These are phyloP conservation scores for Cryptotis parvus DNA, from an alignment of 2,113 vertebrate genomes.

Conservation along the genomic window DNA sequence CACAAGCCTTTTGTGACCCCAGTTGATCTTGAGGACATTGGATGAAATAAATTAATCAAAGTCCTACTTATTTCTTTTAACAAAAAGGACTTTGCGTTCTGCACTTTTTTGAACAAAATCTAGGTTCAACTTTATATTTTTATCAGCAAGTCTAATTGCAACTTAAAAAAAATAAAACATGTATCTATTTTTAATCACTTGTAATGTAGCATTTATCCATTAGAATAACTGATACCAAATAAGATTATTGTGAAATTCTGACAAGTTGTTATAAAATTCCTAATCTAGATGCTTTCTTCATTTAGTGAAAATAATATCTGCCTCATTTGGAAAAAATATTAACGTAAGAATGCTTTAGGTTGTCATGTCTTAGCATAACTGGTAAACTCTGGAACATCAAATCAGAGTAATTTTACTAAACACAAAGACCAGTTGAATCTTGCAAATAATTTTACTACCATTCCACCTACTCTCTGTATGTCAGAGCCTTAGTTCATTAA, in stretches of 20 bases:
- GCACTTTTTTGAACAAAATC: constrained; percentile 24
- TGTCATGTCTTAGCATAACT: neutral
- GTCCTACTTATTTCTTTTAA: neutral
- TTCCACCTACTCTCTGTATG: neutral
- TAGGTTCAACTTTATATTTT: neutral
- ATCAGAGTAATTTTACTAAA: neutral
- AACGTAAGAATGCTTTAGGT: neutral
- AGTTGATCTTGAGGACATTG: constrained; percentile 12
- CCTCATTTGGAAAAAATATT: neutral
- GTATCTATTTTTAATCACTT: neutral
- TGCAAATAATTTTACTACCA: neutral
- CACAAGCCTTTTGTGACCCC: constrained; percentile 11
- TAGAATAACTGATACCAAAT: neutral
- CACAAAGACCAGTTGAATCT: neutral
- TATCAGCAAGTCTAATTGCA: neutral
- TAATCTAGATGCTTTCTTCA: too few relatives aligned
- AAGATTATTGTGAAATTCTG: neutral
- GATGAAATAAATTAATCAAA: constrained; percentile 35
- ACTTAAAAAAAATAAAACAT: constrained; percentile 26
- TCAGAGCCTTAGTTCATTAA: neutral
- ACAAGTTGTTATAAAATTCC: neutral
- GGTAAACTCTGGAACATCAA: neutral
- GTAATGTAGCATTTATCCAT: neutral
- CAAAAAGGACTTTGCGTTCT: constrained; percentile 42
- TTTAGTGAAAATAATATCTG: neutral